phyloP scores from a whole-genome alignment of 1,140 invertebrate genomes.

The Rhizoglyphus robini region DNA sequence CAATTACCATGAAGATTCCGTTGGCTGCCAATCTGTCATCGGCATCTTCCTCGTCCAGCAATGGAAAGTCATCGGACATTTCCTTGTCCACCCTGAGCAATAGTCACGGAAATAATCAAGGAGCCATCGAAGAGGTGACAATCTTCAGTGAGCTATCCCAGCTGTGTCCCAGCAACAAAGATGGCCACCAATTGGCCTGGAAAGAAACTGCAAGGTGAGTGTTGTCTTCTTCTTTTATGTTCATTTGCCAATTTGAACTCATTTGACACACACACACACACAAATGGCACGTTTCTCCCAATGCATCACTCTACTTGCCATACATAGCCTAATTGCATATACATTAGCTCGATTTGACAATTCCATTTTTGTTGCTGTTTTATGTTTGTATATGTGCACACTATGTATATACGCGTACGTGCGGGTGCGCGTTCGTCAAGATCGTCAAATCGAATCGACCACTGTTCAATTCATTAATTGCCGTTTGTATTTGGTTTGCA shows the following conservation, averaged over 20 bases:
- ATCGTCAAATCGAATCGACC: no score
- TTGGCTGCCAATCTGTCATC: not conserved
- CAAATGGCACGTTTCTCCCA: no score
- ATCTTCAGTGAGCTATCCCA: constrained; percentile 10
- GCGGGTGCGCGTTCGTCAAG: no score
- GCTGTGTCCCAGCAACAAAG: constrained; percentile 34
- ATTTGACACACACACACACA: no score
- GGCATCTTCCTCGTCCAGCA: not conserved
- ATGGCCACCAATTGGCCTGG: constrained; percentile 70
- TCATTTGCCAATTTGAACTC: not conserved
- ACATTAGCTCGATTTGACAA: no score
- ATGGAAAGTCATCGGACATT: not conserved
- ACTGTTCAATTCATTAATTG: no score
- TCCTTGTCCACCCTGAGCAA: not conserved
- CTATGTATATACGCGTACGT: no score
- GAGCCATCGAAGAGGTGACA: not conserved
- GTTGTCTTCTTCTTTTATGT: not conserved
- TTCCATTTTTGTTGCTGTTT: no score
- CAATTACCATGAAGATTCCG: not conserved
- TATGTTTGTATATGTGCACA: no score
- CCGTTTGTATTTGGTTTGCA: no score
- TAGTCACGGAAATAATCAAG: not conserved
- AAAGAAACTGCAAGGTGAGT: constrained; percentile 76
- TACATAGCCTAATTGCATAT: no score
- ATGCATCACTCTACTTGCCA: no score